A percentile compares a stretch with the other conserved stretches of the same genome.
Evolutionary conservation across 2,113 vertebrate genomes (phyloP).

Genomic region (Meles meles): DNA sequence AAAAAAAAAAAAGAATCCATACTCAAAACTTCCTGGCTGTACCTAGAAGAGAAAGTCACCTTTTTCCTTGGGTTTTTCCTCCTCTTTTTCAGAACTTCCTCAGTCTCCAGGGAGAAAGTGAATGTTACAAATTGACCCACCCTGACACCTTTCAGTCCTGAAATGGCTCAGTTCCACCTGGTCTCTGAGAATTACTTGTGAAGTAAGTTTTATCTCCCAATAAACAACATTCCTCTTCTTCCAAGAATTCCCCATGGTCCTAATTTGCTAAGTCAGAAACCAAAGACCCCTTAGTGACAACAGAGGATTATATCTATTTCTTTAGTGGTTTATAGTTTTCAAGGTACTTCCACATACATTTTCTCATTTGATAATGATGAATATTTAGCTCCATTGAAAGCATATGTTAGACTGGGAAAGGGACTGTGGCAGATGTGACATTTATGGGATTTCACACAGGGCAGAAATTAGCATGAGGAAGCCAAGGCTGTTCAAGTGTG

Average conservation of each 20-base stretch:
- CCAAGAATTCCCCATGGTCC: background rate
- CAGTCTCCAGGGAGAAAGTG: background rate
- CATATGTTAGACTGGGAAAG: constrained; percentile 46
- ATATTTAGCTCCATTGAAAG: constrained; percentile 47
- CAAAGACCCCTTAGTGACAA: background rate
- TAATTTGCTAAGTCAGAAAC: background rate
- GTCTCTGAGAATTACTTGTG: background rate
- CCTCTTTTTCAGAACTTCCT: background rate
- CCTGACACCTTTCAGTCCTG: background rate
- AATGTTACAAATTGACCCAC: background rate
- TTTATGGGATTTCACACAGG: constrained; percentile 61
- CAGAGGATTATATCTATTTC: background rate
- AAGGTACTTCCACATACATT: constrained; percentile 2
- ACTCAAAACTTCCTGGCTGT: background rate
- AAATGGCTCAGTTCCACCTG: background rate
- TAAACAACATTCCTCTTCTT: background rate
- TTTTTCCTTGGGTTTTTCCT: background rate
- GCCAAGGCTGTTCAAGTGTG: constrained; percentile 38
- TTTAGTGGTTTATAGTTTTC: background rate
- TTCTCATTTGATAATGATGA: constrained; percentile 48
- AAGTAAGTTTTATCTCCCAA: background rate
- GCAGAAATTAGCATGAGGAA: constrained; percentile 67
- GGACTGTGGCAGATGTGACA: constrained; percentile 53
- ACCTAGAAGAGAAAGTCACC: background rate
- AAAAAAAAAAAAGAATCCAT: no score